Evolutionary conservation across 2,888 invertebrate species (phyloP).

Genomic region (Timandra comae): DNA sequence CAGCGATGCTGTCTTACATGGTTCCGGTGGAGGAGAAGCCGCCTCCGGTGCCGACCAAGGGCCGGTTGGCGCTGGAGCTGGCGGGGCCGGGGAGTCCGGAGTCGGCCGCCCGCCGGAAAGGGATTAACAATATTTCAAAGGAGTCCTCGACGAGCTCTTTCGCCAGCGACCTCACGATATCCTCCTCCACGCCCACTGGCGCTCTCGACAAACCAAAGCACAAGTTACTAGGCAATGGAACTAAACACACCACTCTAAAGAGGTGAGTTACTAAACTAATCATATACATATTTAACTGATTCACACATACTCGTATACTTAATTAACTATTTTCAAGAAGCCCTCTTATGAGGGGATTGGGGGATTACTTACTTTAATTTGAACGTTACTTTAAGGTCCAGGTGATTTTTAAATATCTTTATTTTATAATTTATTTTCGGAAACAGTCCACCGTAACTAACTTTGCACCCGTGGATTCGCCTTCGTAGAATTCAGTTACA

Average conservation of each 20-base stretch:
- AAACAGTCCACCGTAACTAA: too few species aligned
- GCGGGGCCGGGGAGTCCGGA: slow-evolving; percentile 57
- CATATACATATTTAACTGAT: too few species aligned
- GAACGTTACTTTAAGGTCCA: too few species aligned
- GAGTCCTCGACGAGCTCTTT: slow-evolving; percentile 85
- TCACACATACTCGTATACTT: too few species aligned
- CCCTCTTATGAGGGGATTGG: too few species aligned
- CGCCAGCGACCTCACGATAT: slow-evolving; percentile 80
- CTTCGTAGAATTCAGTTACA: too few species aligned
- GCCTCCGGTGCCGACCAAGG: slow-evolving; percentile 77
- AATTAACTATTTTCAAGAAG: too few species aligned
- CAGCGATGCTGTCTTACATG: slow-evolving; percentile 86
- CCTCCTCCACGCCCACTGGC: slow-evolving; percentile 79
- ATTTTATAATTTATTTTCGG: too few species aligned
- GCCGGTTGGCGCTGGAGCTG: slow-evolving; percentile 70
- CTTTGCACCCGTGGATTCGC: too few species aligned
- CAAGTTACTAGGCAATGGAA: slow-evolving; percentile 81
- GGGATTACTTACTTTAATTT: too few species aligned
- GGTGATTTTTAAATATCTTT: too few species aligned
- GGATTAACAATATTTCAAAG: slow-evolving; percentile 70
- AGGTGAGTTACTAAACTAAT: too few species aligned
- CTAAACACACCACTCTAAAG: slow-evolving; percentile 83
- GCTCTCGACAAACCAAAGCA: slow-evolving; percentile 78
- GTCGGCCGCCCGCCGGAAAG: slow-evolving; percentile 45
- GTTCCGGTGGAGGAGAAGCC: slow-evolving; percentile 87